Evolutionary conservation across 1,140 invertebrate species (phyloP).

Genomic region (Myzus persicae): DNA sequence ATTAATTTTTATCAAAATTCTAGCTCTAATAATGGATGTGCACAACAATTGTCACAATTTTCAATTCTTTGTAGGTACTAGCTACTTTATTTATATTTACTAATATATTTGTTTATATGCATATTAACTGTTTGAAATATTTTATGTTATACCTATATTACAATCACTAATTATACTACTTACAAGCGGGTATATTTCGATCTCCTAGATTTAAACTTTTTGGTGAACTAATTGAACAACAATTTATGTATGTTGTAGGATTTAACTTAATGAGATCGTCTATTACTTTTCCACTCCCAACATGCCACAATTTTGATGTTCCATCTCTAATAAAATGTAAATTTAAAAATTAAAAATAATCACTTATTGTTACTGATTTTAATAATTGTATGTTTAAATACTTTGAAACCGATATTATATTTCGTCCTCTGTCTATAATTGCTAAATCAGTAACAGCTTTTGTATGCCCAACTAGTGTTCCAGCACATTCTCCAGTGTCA

Average conservation of each 20-base stretch:
- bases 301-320: constrained; percentile 55
- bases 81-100: no score
- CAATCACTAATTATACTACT: background rate
- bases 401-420: constrained; percentile 76
- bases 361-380: background rate
- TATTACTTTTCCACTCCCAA: constrained; percentile 49
- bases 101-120: no score
- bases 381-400: constrained; percentile 61
- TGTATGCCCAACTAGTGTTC: constrained; percentile 73
- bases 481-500: constrained; percentile 73
- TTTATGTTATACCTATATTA: no score
- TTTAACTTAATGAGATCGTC: constrained; percentile 25
- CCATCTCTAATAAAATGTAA: constrained; percentile 44
- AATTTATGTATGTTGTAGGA: constrained; percentile 60
- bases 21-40: no score
- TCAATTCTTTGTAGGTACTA: no score
- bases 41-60: no score
- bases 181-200: constrained; percentile 32
- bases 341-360: background rate
- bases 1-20: no score
- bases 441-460: constrained; percentile 72
- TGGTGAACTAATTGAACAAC: constrained; percentile 48
- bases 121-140: no score
- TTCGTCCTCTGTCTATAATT: constrained; percentile 76
- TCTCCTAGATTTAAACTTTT: constrained; percentile 13